Base-by-base conservation (phyloP, 2,113 vertebrate species). In the Thunnus maccoyii region DNA sequence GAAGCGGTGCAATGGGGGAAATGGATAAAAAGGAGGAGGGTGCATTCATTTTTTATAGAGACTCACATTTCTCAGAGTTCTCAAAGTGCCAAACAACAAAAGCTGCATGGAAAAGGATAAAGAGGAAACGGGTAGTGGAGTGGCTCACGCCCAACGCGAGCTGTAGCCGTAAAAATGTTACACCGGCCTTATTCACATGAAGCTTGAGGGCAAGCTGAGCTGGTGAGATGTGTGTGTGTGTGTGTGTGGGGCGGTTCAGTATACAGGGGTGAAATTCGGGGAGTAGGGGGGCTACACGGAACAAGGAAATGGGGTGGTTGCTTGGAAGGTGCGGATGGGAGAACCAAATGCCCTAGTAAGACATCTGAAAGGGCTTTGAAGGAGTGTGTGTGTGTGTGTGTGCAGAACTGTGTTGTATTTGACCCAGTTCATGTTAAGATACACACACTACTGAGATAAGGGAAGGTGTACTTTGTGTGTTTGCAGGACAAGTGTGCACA, bases 371-470 rank as follows among this genome's bases (percentile, higher is more conserved):
- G 63, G 62, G 60, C 73, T 86, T 86, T 87, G 57, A 80, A 84
- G 76, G 55, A 48, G 57, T 18, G 57, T n/a, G 12, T 69, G 47
- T 56, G 52, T 61, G 69, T 68, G 63, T 55, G 44, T 46, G 2
- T 76, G 0, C 27, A 32, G 3, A 41, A 47, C 58, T 62, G 54
- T 62, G 65, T 50, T 79, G 22, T 47, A 18, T 69, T 72, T 93
- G 87, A 89, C 90, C 86, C 83, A 89, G 62, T 90, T 90, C 73
- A 80, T 78, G 71, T 86, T 86, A 60, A 90, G 76, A 41, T 41
- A 66, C 18, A n/a, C 77, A 81, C 65, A 74, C 70, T 70, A 65
- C 30, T 52, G 72, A 84, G 56, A 72, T 58, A 57, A 47, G 47
- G 36, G 55, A 76, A 55, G 73, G 51, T 80, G 25, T 17, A 13